phyloP scores from a whole-genome alignment of 2,113 vertebrate genomes.

The Rattus rattus region DNA sequence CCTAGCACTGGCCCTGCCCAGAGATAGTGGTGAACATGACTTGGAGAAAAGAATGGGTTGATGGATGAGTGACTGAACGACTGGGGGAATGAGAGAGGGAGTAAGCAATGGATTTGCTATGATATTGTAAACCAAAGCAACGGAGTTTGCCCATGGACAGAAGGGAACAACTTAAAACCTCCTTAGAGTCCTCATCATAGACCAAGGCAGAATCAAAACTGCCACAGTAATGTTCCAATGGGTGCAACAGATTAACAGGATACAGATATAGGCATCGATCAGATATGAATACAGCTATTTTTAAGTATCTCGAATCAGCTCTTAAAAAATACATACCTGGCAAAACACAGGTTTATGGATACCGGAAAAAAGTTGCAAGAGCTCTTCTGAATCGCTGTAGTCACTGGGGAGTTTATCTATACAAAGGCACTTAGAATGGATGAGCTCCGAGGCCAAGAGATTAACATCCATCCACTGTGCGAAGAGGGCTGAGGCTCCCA shows the following conservation, averaged over 20 bases:
- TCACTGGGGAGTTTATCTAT: conserved; percentile 93
- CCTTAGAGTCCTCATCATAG: not conserved
- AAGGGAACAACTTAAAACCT: not conserved
- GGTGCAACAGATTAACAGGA: not conserved
- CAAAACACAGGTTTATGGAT: conserved; percentile 96
- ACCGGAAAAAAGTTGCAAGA: conserved; percentile 92
- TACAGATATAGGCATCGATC: not conserved
- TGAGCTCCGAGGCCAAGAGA: conserved; percentile 93
- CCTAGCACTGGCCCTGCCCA: not conserved
- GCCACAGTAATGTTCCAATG: not conserved
- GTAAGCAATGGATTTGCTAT: not conserved
- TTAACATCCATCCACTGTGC: conserved; percentile 99
- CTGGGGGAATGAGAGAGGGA: not conserved
- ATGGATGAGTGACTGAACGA: not conserved
- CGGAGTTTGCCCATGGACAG: not conserved
- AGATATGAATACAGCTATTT: not conserved
- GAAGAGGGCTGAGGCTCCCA: conserved; percentile 92
- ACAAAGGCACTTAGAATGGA: conserved; percentile 98
- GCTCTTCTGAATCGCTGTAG: conserved; percentile 91
- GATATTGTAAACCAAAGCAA: not conserved
- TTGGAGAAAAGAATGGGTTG: not conserved
- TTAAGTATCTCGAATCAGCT: not conserved
- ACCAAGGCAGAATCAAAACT: not conserved
- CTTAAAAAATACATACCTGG: conserved; percentile 89
- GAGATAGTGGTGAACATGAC: not conserved